phyloP scores from a whole-genome alignment of 2,113 vertebrate genomes.

The Gasterosteus aculeatus region DNA sequence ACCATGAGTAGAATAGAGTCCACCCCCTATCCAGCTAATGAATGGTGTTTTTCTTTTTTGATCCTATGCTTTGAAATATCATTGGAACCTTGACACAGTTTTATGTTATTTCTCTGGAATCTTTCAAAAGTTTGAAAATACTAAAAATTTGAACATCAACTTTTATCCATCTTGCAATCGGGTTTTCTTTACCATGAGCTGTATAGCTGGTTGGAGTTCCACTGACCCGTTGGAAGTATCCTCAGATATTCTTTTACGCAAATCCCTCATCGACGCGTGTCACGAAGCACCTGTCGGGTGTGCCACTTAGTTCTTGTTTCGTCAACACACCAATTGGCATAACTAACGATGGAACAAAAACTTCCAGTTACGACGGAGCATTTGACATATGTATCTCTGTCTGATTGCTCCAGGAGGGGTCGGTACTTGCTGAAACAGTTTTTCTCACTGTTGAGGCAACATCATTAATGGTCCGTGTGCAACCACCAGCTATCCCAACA shows the following conservation, averaged over 20 bases:
- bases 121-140: not conserved
- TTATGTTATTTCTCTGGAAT: not conserved
- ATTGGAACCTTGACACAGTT: not conserved
- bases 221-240: not conserved
- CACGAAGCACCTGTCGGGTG: not conserved
- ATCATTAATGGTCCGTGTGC: conserved; percentile 59
- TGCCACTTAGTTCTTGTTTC: not conserved
- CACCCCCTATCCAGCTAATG: no score
- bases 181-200: not conserved
- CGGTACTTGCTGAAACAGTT: conserved; percentile 50
- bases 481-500: conserved; percentile 52
- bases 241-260: not conserved
- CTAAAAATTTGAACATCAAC: not conserved
- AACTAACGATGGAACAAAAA: not conserved
- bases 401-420: conserved; percentile 45
- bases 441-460: conserved; percentile 45
- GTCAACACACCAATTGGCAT: not conserved
- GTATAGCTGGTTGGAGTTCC: not conserved
- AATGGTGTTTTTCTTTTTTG: not conserved
- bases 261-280: not conserved
- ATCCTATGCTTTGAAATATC: not conserved
- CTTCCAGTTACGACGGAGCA: conserved; percentile 10
- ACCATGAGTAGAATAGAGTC: no score
- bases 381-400: conserved; percentile 25
- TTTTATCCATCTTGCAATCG: not conserved